Evolutionary conservation across 1,140 invertebrate genomes (phyloP).

Genomic region (Aleiodes sp.): DNA sequence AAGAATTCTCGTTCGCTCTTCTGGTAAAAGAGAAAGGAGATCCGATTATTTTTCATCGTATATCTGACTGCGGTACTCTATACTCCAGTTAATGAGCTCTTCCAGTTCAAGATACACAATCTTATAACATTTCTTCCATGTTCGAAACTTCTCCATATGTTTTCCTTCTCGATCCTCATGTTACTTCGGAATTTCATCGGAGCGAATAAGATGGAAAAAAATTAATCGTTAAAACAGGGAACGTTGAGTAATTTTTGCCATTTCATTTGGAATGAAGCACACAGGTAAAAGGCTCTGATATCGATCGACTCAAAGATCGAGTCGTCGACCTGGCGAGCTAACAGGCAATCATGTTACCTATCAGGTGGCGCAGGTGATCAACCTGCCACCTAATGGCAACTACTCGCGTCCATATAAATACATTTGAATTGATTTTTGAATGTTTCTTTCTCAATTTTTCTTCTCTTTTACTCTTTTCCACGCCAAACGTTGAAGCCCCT

Average conservation of each 20-base stretch:
- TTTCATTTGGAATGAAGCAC: neutral
- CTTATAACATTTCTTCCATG: neutral
- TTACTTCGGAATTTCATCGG: neutral
- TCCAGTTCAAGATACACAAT: conserved; percentile 8
- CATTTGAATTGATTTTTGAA: neutral
- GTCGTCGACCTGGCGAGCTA: conserved; percentile 14
- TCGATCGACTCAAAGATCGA: conserved; percentile 12
- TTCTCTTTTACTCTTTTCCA: neutral
- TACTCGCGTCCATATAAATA: neutral
- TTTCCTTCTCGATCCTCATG: neutral
- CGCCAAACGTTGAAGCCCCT: neutral
- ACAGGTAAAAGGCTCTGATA: neutral
- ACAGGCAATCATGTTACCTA: conserved; percentile 33
- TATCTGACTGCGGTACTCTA: neutral
- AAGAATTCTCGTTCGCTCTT: conserved; percentile 16
- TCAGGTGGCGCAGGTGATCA: conserved; percentile 25
- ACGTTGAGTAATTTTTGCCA: neutral
- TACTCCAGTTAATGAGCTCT: conserved; percentile 20
- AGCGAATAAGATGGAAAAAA: neutral
- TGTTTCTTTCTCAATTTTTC: too few relatives aligned
- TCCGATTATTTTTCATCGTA: conserved; percentile 10
- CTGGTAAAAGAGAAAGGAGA: conserved; percentile 16
- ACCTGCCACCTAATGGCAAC: neutral
- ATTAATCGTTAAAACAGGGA: neutral
- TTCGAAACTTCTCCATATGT: neutral